phyloP scores from a whole-genome alignment of 2,113 vertebrate species.

The Hemiprocne comata region DNA sequence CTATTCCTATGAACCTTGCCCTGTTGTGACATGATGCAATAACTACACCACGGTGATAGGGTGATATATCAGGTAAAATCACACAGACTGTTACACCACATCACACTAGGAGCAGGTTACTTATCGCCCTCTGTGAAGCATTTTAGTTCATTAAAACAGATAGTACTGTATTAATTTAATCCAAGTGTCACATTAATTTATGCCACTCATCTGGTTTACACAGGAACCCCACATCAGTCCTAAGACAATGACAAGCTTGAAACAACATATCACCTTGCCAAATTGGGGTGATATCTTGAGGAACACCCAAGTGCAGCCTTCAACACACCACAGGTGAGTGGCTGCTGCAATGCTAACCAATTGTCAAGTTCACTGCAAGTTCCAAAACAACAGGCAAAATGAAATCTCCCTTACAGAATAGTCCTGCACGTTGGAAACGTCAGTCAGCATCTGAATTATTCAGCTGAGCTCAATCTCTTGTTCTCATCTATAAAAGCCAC shows the following conservation, averaged over 20 bases:
- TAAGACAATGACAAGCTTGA: neutral
- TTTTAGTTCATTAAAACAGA: neutral
- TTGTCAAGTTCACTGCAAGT: neutral
- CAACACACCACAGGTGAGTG: neutral
- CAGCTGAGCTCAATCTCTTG: neutral
- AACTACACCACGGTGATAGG: neutral
- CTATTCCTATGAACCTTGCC: fast-evolving
- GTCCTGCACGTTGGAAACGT: neutral
- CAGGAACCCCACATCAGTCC: neutral
- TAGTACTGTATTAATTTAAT: neutral
- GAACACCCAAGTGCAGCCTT: neutral
- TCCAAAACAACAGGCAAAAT: neutral
- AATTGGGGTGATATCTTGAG: too few species aligned
- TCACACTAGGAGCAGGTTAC: neutral
- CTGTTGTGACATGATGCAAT: fast-evolving
- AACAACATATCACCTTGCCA: neutral
- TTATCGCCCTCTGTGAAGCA: neutral
- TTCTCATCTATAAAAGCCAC: neutral
- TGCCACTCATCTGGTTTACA: neutral
- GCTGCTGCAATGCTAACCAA: neutral
- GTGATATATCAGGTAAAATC: neutral
- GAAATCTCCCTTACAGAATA: neutral
- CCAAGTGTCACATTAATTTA: neutral
- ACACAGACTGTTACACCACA: neutral
- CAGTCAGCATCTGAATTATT: neutral